phyloP scores from a whole-genome alignment of 2,888 invertebrate species.

The Tribolium freemani region DNA sequence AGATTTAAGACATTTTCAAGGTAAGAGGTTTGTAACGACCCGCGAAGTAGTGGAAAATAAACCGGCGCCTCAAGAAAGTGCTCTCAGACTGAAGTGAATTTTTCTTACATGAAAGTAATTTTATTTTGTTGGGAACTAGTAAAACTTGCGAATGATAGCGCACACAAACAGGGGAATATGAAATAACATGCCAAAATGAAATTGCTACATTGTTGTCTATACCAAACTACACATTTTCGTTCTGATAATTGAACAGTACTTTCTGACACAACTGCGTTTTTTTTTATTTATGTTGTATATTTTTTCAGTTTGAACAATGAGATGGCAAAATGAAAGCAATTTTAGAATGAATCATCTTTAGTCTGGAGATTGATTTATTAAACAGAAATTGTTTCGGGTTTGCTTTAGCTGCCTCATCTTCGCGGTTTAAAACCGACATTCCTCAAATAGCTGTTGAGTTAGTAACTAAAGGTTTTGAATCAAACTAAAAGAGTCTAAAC shows the following conservation, averaged over 20 bases:
- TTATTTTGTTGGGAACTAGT: neutral
- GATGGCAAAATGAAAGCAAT: too few species aligned
- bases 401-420: neutral
- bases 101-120: conserved; percentile 1
- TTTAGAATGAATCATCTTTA: neutral
- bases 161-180: neutral
- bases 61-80: conserved; percentile 8
- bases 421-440: neutral
- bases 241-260: too few species aligned
- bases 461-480: too few species aligned
- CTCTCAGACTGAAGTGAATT: conserved; percentile 6
- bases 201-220: too few species aligned
- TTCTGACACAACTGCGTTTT: neutral
- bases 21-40: conserved; percentile 12
- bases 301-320: too few species aligned
- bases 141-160: neutral
- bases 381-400: neutral
- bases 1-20: conserved; percentile 3
- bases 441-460: neutral
- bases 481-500: too few species aligned
- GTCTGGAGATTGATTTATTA: neutral
- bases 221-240: too few species aligned
- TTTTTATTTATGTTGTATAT: neutral
- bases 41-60: conserved; percentile 12
- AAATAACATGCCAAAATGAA: neutral